Evolutionary conservation across 1,140 invertebrate species (phyloP).

Genomic region (Pectinophora gossypiella): DNA sequence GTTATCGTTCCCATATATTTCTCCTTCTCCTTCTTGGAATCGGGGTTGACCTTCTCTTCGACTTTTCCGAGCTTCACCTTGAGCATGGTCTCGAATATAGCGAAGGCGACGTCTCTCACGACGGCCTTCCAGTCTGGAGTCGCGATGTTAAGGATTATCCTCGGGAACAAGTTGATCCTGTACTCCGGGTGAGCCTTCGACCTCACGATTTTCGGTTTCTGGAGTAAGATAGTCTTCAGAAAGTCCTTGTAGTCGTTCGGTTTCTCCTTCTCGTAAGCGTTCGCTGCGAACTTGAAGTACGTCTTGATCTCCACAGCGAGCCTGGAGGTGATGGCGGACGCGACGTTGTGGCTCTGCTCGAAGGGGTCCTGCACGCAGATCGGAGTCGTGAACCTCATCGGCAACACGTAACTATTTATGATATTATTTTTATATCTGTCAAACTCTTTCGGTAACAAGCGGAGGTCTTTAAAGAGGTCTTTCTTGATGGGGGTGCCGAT

Average conservation of each 20-base stretch:
- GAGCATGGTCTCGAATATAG: slow-evolving; percentile 38
- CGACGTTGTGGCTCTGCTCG: slow-evolving; percentile 69
- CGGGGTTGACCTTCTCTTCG: slow-evolving; percentile 24
- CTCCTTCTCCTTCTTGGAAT: slow-evolving; percentile 29
- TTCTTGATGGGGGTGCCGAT: slow-evolving; percentile 54
- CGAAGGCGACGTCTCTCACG: slow-evolving; percentile 20
- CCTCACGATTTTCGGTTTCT: slow-evolving; percentile 27
- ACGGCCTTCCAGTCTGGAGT: slow-evolving; percentile 36
- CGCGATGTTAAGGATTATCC: slow-evolving; percentile 19
- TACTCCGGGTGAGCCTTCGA: slow-evolving; percentile 25
- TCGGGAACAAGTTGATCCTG: slow-evolving; percentile 27
- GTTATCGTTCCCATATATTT: slow-evolving; percentile 25
- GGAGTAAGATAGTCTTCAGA: slow-evolving; percentile 31
- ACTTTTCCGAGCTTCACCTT: slow-evolving; percentile 24
- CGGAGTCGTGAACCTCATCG: slow-evolving; percentile 42
- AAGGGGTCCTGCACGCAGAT: slow-evolving; percentile 76
- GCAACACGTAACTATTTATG: slow-evolving; percentile 4
- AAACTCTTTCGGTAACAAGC: slow-evolving; percentile 32
- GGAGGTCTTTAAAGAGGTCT: slow-evolving; percentile 27
- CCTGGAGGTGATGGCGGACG: slow-evolving; percentile 36
- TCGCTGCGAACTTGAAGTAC: slow-evolving; percentile 38
- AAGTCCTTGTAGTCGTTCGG: slow-evolving; percentile 20
- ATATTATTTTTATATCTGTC: slow-evolving; percentile 42
- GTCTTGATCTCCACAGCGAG: slow-evolving; percentile 28
- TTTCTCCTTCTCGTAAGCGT: slow-evolving; percentile 34